Evolutionary conservation across 2,888 invertebrate species (phyloP).

Genomic region (Salticus scenicus): DNA sequence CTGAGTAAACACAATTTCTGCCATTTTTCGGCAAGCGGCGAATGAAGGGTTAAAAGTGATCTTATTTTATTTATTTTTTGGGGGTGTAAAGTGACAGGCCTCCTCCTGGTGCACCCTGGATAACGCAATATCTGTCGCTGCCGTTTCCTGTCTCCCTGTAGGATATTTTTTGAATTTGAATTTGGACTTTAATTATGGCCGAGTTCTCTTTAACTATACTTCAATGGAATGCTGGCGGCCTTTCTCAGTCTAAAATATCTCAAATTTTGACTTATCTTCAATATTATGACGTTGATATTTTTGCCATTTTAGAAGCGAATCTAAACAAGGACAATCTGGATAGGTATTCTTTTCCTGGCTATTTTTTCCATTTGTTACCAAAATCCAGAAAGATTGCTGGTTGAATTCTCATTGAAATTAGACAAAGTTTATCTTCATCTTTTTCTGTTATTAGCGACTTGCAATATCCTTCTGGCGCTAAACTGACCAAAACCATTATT

Average conservation of each 20-base stretch:
- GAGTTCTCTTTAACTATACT: background rate
- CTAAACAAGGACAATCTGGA: background rate
- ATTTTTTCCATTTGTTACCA: background rate
- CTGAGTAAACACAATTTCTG: no score
- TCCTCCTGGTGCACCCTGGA: no score
- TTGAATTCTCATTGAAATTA: conserved; percentile 8
- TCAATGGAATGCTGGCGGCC: background rate
- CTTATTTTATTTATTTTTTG: no score
- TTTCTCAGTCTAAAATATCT: background rate
- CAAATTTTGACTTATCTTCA: background rate
- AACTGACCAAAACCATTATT: background rate
- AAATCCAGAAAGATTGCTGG: background rate
- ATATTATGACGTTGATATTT: background rate
- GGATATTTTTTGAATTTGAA: no score
- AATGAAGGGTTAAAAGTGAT: no score
- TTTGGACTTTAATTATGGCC: background rate
- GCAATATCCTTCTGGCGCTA: background rate
- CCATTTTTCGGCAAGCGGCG: no score
- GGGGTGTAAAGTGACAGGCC: no score
- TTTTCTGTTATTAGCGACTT: background rate
- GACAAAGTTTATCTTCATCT: background rate
- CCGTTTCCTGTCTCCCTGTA: no score
- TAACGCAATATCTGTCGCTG: no score
- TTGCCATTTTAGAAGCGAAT: background rate
- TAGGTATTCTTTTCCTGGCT: background rate